Evolutionary conservation across 1,140 invertebrate genomes (phyloP).

Genomic region (Andrena cerasifolii): DNA sequence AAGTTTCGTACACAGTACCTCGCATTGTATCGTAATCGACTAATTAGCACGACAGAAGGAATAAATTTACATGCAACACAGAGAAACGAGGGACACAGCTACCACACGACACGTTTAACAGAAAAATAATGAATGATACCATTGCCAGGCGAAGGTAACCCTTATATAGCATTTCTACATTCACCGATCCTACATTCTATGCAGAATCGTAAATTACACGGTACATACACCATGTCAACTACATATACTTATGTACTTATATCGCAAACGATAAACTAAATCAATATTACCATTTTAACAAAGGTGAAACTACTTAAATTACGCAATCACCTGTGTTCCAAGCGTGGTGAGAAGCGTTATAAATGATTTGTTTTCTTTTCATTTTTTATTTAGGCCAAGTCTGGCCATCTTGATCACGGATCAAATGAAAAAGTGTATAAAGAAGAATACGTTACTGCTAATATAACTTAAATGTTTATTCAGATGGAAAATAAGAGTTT

Average conservation of each 20-base stretch:
- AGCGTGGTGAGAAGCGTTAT: too few relatives aligned
- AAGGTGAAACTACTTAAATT: background rate
- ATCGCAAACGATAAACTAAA: background rate
- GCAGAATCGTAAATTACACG: background rate
- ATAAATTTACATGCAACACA: background rate
- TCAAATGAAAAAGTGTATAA: too few relatives aligned
- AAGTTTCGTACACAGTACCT: background rate
- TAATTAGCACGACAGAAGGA: too few relatives aligned
- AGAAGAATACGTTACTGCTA: too few relatives aligned
- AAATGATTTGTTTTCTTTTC: too few relatives aligned
- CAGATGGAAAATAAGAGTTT: too few relatives aligned
- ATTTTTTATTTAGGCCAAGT: too few relatives aligned
- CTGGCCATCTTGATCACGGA: too few relatives aligned
- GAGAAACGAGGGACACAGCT: background rate
- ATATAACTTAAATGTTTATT: too few relatives aligned
- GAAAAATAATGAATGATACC: background rate
- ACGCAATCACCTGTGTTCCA: background rate
- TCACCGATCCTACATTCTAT: background rate
- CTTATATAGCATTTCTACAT: slow-evolving; percentile 13
- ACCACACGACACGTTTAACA: too few relatives aligned
- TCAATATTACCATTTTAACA: background rate
- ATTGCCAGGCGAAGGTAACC: background rate
- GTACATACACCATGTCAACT: background rate
- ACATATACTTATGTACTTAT: background rate
- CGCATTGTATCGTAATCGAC: background rate